phyloP scores from a whole-genome alignment of 1,140 invertebrate genomes.

The Saxidomus purpurata region DNA sequence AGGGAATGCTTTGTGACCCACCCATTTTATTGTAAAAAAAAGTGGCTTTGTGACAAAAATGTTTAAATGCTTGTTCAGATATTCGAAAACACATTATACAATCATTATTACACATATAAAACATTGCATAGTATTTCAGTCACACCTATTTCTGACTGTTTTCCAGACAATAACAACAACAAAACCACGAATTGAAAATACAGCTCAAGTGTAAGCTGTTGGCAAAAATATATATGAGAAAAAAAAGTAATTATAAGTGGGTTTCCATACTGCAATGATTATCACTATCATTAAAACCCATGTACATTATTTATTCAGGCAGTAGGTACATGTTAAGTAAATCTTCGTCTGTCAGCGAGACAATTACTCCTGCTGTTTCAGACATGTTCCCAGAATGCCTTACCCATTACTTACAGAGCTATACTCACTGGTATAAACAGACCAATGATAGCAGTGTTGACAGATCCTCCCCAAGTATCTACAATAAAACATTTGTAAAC shows the following conservation, averaged over 20 bases:
- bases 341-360: conserved; percentile 37
- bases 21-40: too few relatives aligned
- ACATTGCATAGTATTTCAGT: too few relatives aligned
- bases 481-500: neutral
- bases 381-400: conserved; percentile 8
- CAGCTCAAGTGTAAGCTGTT: neutral
- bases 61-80: too few relatives aligned
- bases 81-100: too few relatives aligned
- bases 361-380: conserved; percentile 9
- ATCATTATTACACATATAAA: too few relatives aligned
- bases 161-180: too few relatives aligned
- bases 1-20: too few relatives aligned
- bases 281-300: conserved; percentile 28
- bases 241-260: neutral
- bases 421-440: too few relatives aligned
- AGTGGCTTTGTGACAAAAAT: too few relatives aligned
- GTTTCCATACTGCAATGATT: conserved; percentile 24
- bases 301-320: conserved; percentile 21
- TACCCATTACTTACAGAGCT: neutral
- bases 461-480: neutral
- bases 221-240: neutral
- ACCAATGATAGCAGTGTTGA: neutral
- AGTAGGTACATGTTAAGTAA: conserved; percentile 22
- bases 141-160: too few relatives aligned
- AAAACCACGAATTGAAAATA: too few relatives aligned